Evolutionary conservation across 2,113 vertebrate genomes (phyloP), one percentile per base, ranked within the genome.

Genomic region (Ascaphus truei): DNA sequence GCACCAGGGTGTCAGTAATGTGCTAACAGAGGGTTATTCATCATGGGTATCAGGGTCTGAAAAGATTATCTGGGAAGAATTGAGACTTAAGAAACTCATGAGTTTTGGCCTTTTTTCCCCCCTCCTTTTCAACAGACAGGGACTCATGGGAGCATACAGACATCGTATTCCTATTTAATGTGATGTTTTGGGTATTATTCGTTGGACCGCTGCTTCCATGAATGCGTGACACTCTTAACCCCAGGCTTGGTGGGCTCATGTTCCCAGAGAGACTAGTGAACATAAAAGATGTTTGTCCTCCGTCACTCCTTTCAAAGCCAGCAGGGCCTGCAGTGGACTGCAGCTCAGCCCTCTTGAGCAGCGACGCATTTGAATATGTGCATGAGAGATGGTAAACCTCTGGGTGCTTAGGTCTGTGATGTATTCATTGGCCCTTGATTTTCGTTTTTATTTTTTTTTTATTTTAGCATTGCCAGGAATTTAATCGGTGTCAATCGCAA

Each of bases 1-100:
- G 89, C 92, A 91, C 80, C 90, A 75, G 81, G 85, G 90, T 89
- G 81, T 92, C 92, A 94, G 90, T 94, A 94, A 95, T 88, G 23
- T 78, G 81, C 80, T 82, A 77, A 71, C 67, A 81, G 82, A 81
- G 88, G 90, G 91, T 94, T 89, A 92, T 93, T 94, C 93, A 94
- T 80, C 85, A 76, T 82, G 83, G 87, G 88, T 90, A 90, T 53
- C 82, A 84, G 73, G 71, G 85, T 84, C 90, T 93, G 92, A 91
- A 91, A 91, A 91, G 92, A 95, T 95, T 94, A 96, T 93, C 94
- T 94, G 88, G 92, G 93, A 94, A 94, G 94, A 93, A 96, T 93
- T 93, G 91, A 90, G 90, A 88, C 75, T 92, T 86, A 81, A 85
- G 82, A 88, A 92, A 89, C 90, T 88, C 78, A 73, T 85, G 86